These are phyloP conservation scores for Meganola albula DNA, from an alignment of 2,888 invertebrate genomes.

Conservation along the genomic window DNA sequence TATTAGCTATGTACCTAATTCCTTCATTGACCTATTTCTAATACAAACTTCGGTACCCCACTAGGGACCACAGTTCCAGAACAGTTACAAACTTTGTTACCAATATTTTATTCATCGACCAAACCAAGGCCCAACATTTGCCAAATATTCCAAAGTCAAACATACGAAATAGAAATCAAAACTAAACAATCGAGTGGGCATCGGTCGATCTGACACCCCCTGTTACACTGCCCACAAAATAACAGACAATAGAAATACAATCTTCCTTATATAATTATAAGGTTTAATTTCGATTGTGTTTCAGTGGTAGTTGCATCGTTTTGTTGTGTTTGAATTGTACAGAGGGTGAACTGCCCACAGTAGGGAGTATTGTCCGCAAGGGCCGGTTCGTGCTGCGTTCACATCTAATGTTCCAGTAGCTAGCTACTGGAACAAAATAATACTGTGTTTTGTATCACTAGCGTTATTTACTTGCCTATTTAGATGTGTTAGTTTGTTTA, in stretches of 20 bases:
- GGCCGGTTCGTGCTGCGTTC: slow-evolving; percentile 60
- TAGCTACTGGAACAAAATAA: too few relatives aligned
- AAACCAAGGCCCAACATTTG: slow-evolving; percentile 22
- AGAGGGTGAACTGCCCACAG: slow-evolving; percentile 73
- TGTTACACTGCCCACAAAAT: slow-evolving; percentile 56
- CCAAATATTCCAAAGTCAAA: slow-evolving; percentile 30
- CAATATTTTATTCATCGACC: slow-evolving; percentile 28
- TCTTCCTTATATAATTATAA: slow-evolving; percentile 20
- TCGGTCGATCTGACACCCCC: slow-evolving; percentile 68
- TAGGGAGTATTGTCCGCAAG: slow-evolving; percentile 74
- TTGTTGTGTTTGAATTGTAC: slow-evolving; percentile 53
- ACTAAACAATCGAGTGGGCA: slow-evolving; percentile 66
- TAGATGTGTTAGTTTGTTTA: too few relatives aligned
- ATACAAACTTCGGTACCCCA: too few relatives aligned
- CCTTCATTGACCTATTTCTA: too few relatives aligned
- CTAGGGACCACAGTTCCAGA: too few relatives aligned
- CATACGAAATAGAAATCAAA: slow-evolving; percentile 58
- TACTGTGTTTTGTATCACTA: too few relatives aligned
- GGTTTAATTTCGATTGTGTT: slow-evolving; percentile 31
- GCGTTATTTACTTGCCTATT: too few relatives aligned
- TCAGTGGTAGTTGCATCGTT: slow-evolving; percentile 50
- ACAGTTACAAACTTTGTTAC: slow-evolving; percentile 15
- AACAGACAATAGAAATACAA: slow-evolving; percentile 13
- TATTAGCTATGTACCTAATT: too few relatives aligned
- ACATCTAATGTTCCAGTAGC: too few relatives aligned